Conservation (phyloP, 2,888 invertebrate genomes). For the Erebia epiphron region DNA sequence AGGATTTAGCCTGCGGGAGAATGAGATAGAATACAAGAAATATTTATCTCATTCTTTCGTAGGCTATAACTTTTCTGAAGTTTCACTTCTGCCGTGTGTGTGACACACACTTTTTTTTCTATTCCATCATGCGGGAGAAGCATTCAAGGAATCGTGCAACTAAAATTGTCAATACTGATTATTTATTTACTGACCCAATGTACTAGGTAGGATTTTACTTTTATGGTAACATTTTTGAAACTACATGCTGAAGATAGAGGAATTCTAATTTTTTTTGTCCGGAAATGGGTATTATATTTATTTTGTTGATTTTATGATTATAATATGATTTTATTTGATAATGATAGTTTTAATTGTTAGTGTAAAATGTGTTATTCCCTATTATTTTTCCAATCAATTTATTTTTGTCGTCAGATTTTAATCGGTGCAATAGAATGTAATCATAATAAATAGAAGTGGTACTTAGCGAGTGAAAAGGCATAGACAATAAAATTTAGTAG, state of each 20-base stretch:
- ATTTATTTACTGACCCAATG: neutral
- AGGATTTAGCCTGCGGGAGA: too few relatives aligned
- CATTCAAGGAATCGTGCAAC: neutral
- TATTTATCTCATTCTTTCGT: too few relatives aligned
- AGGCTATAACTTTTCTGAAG: too few relatives aligned
- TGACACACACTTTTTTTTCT: too few relatives aligned
- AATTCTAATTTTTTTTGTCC: slow-evolving; percentile 2
- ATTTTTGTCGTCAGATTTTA: neutral
- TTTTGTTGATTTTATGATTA: slow-evolving; percentile 20
- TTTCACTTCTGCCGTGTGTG: too few relatives aligned
- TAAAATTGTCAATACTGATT: slow-evolving; percentile 1
- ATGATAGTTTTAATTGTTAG: slow-evolving; percentile 14
- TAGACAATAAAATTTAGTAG: slow-evolving; percentile 36
- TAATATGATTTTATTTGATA: slow-evolving; percentile 12
- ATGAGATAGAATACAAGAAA: too few relatives aligned
- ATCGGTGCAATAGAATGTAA: slow-evolving; percentile 27
- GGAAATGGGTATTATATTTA: slow-evolving; percentile 40
- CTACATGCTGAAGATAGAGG: neutral
- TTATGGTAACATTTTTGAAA: neutral
- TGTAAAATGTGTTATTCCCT: slow-evolving; percentile 13
- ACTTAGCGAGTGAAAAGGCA: slow-evolving; percentile 14
- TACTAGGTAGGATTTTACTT: neutral
- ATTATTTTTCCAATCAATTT: slow-evolving; percentile 3
- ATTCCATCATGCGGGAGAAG: too few relatives aligned
- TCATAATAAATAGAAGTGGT: neutral